Evolutionary conservation across 2,797 vertebrate species (phyloP), one percentile per base, ranked within the genome.

Genomic region (Danio albolineatus): DNA sequence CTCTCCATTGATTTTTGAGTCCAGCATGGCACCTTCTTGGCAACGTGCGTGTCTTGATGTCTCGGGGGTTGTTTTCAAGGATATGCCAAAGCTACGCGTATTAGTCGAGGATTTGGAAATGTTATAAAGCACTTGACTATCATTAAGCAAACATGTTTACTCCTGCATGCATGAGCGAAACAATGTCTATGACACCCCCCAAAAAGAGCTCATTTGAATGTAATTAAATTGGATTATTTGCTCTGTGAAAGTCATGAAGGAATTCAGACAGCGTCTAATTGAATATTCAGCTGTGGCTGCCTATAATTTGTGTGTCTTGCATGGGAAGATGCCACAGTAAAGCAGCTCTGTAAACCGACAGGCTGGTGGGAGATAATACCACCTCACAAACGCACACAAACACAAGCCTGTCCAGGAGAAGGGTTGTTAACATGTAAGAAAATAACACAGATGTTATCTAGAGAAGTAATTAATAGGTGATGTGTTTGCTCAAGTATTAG

Each of bases 1-100:
- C 73, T 74, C 78, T 74, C 70, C 79, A 84, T 83, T 85, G 78
- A 84, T 81, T 85, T 84, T 64, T 59, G 56, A 75, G 80, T 84
- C 59, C 46, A 51, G 46, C 38, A 60, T 49, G 19, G 74, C 69
- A 78, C 70, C 78, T 82, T 79, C 51, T 56, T 74, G 67, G 57
- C 73, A 74, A 73, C 44, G 46, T 39, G 41, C 39, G 13, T n/a
- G 51, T 62, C 73, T 70, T 56, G 28, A 65, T 13, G 57, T 54
- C 53, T 75, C 12, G 2, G 46, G 38, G 49, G 65, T 28, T 59
- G 56, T 54, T 49, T 69, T 19, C 38, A 77, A 62, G 64, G 17
- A 78, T 57, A 67, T 44, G 16, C 44, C 60, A 48, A 53, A 39
- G 62, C 53, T 44, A 57, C 16, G 6, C 51, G 0, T 19, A 38